Conservation (phyloP, 1,140 invertebrate species). For the Babylonia areolata region DNA sequence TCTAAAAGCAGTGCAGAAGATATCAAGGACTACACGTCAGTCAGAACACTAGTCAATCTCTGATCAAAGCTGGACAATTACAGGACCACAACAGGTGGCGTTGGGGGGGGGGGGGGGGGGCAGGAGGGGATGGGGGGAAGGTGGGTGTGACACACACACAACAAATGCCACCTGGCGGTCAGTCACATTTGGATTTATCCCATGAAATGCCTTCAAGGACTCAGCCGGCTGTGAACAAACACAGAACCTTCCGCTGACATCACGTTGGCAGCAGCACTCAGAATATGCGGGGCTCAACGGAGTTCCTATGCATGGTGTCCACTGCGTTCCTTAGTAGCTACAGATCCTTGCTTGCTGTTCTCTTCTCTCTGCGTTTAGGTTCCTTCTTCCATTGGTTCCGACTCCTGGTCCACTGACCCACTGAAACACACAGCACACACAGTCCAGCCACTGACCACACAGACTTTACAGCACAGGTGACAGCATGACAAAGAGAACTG, state of each 20-base stretch:
- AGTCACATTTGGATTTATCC: neutral
- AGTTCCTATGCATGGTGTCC: neutral
- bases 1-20: too few species aligned
- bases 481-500: too few species aligned
- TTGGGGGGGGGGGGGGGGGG: neutral
- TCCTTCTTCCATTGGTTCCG: conserved; percentile 70
- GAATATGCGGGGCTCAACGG: neutral
- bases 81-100: neutral
- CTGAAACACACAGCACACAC: conserved; percentile 32
- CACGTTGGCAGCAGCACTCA: too few species aligned
- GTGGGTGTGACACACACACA: neutral
- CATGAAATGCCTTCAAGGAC: neutral
- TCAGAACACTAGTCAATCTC: neutral
- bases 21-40: neutral
- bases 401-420: conserved; percentile 57
- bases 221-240: neutral
- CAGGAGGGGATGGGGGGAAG: neutral
- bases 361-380: conserved; percentile 45
- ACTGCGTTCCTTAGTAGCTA: too few species aligned
- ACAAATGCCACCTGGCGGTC: neutral
- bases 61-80: neutral
- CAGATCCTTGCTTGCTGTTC: neutral
- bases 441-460: too few species aligned
- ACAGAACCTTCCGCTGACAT: too few species aligned
- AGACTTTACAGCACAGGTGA: too few species aligned